Base-by-base conservation (phyloP, 1,140 invertebrate species). In the Lepidurus apus region DNA sequence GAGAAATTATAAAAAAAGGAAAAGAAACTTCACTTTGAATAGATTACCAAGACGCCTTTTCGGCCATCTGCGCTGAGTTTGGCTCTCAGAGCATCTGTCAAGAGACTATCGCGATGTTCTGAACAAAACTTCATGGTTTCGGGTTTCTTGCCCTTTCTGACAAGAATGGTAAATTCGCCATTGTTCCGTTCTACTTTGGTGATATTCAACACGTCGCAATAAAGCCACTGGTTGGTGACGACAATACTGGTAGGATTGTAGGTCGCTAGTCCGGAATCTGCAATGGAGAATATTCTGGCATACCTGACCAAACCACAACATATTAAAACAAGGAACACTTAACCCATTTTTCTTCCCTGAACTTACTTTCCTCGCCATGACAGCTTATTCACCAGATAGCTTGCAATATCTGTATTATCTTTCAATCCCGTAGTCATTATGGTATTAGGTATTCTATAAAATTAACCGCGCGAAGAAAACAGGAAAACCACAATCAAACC, bases 91-190 rank as follows among this genome's bases (percentile, higher is more conserved):
- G 95, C 94, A 83, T 97, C 94, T 17, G 95, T 97, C 34, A 99
- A 86, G 80, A 99, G 90, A 81, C 98, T 90, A 78, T 93, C 90
- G 83, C 97, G 90, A 84, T 96, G 93, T 83, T 99, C 97, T 6
- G 95, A 96, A n/a, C 96, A 97, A 85, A 99, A 98, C 83, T 91
- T 94, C 93, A 99, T 98, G 21, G 91, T 92, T 83, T 98, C 97
- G 75, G 91, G 88, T 88, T 98, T 98, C 81, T 85, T 93, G 45
- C 85, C 85, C 84, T 96, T 97, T 81, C 91, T 92, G 87, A 96
- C 92, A 7, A 91, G 92, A 79, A 98, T 91, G 79, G 91, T 89
- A 84, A 98, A 97, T 85, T 97, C 87, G 81, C 83, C 87, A 86
- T 85, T 85, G 73, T 82, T 80, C 88, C 82, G 86, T 80, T 88